Conservation (phyloP, 1,140 invertebrate genomes). For the Lasioglossum baleicum region DNA sequence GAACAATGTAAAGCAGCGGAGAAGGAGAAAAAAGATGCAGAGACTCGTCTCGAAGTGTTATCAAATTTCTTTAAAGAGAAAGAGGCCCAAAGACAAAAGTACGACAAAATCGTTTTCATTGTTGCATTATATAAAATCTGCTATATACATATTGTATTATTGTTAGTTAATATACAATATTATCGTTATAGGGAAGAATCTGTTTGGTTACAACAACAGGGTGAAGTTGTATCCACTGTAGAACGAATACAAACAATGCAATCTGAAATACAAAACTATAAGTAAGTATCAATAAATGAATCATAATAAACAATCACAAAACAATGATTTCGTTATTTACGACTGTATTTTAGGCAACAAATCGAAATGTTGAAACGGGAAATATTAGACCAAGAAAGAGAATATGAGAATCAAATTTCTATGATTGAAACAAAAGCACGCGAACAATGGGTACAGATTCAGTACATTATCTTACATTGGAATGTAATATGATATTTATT, state of each 20-base stretch:
- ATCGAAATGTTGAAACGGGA: constrained; percentile 88
- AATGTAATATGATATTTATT: not conserved
- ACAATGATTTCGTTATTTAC: constrained; percentile 41
- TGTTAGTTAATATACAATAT: constrained; percentile 18
- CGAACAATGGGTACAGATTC: constrained; percentile 84
- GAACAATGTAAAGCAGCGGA: constrained; percentile 86
- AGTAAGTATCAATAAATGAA: constrained; percentile 80
- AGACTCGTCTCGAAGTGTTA: constrained; percentile 90
- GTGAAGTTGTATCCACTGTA: constrained; percentile 88
- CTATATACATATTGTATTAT: not conserved
- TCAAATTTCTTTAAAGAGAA: constrained; percentile 94
- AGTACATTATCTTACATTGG: constrained; percentile 20
- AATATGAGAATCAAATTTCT: constrained; percentile 87
- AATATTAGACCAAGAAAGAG: constrained; percentile 89
- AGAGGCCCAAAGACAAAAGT: constrained; percentile 92
- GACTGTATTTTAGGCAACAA: constrained; percentile 80
- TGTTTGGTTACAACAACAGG: constrained; percentile 90
- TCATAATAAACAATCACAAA: constrained; percentile 2
- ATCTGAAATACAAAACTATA: constrained; percentile 89
- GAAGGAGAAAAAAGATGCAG: constrained; percentile 89
- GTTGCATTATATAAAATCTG: not conserved
- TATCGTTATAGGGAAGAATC: constrained; percentile 86
- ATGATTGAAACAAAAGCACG: constrained; percentile 88
- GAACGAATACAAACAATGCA: constrained; percentile 88
- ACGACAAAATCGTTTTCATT: constrained; percentile 59